Conservation (phyloP, 2,888 invertebrate species). For the Tipula lateralis region DNA sequence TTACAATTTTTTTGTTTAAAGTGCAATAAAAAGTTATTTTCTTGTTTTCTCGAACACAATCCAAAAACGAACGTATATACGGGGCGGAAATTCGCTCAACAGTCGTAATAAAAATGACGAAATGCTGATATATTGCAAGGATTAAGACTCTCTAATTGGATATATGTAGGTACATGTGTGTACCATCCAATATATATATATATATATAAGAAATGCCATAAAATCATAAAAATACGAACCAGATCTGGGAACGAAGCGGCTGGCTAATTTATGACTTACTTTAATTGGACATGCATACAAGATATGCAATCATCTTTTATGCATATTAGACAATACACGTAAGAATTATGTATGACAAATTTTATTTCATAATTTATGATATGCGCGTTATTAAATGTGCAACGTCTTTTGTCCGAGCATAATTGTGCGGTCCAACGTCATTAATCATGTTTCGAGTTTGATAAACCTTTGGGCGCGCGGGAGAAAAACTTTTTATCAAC, state of each 20-base stretch:
- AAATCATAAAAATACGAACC: not conserved
- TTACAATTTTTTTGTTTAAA: not conserved
- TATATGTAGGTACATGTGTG: no score
- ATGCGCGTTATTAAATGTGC: no score
- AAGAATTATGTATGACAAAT: not conserved
- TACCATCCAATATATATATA: not conserved
- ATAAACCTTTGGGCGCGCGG: not conserved
- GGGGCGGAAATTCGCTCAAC: not conserved
- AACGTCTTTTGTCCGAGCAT: not conserved
- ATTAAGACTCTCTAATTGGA: slow-evolving; percentile 7
- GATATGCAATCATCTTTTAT: not conserved
- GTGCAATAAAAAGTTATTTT: not conserved
- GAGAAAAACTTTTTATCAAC: not conserved
- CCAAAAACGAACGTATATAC: no score
- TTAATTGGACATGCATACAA: not conserved
- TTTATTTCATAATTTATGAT: not conserved
- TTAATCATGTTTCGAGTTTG: not conserved
- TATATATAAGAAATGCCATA: not conserved
- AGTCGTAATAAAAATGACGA: slow-evolving; percentile 1
- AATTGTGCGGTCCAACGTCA: not conserved
- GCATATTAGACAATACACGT: not conserved
- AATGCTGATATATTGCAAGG: not conserved
- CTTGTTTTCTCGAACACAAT: not conserved
- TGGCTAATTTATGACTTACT: not conserved
- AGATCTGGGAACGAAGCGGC: not conserved